phyloP scores from a whole-genome alignment of 2,888 invertebrate genomes.

The Plebejus anna region DNA sequence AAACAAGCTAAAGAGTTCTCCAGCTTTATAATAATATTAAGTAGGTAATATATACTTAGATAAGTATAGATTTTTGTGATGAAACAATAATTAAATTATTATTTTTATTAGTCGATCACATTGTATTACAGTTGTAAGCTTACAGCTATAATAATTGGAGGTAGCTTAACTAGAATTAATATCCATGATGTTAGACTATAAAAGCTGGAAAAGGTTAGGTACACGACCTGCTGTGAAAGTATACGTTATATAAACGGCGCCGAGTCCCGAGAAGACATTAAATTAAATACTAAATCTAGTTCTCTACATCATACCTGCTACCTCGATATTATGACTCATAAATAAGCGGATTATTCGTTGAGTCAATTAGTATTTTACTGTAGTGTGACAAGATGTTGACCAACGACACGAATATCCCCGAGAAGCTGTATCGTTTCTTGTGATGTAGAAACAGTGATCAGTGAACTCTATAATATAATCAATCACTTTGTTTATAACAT shows the following conservation, averaged over 20 bases:
- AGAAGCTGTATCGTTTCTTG: neutral
- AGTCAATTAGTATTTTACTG: neutral
- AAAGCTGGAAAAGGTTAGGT: neutral
- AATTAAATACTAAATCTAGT: constrained; percentile 36
- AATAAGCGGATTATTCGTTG: neutral
- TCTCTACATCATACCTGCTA: neutral
- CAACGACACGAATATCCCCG: no score
- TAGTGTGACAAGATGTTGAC: neutral
- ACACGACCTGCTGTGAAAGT: constrained; percentile 51
- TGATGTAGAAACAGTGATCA: neutral
- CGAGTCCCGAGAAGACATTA: constrained; percentile 39
- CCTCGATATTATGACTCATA: neutral
- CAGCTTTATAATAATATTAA: no score
- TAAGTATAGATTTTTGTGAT: no score
- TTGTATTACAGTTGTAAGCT: neutral
- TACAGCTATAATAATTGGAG: neutral
- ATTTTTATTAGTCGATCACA: neutral
- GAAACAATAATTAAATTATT: neutral
- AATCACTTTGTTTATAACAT: no score
- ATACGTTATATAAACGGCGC: constrained; percentile 51
- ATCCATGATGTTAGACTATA: neutral
- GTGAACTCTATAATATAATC: neutral
- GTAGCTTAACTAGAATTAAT: neutral
- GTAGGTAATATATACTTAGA: no score
- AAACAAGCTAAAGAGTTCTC: no score